Base-by-base conservation (phyloP, 1,140 invertebrate genomes). In the Cheumatopsyche charites region DNA sequence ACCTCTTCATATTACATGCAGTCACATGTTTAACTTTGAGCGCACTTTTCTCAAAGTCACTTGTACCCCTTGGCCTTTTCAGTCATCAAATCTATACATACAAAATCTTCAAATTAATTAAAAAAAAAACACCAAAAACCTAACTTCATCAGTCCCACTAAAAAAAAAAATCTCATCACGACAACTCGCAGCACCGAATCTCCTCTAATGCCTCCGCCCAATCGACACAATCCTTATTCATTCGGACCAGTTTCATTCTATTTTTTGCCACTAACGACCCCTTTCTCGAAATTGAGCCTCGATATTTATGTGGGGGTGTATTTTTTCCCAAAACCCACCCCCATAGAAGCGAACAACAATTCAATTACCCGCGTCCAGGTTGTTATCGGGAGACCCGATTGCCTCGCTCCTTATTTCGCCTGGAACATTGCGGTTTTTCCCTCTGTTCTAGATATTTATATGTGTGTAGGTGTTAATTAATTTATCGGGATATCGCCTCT, bases 341-440 rank as follows among this genome's bases (percentile, higher is more conserved):
- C 49, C 73, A 75, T 72, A 75, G 72, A 75, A 75, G 69, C 67
- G 70, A n/a, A n/a, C n/a, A n/a, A 43, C 73, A 75, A 75, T 75
- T 75, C 73, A 75, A 75, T 75, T 75, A 75, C 71, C 55, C 45
- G 13, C 29, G n/a, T 13, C 58, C 9, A 26, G 21, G 5, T 6
- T 49, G 25, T 47, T 23, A 36, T 21, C 45, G 63, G 19, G 7
- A 7, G 63, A 25, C 25, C 15, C 11, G 19, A 66, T 66, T 25
- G 45, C 23, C 63, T 47, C 43, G 43, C 43, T 47, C 9, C 29
- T 47, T 47, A n/a, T n/a, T 47, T 13, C 43, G 2, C 43, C 43
- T 4, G 4, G 13, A 6, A 47, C 13, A 47, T 36, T 36, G 3
- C 3, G 29, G 29, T 36, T 3, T 36, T 3, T 36, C 29, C 29